These are phyloP conservation scores for Oscheius sp. DNA, from an alignment of 2,888 invertebrate genomes.

Conservation along the genomic window DNA sequence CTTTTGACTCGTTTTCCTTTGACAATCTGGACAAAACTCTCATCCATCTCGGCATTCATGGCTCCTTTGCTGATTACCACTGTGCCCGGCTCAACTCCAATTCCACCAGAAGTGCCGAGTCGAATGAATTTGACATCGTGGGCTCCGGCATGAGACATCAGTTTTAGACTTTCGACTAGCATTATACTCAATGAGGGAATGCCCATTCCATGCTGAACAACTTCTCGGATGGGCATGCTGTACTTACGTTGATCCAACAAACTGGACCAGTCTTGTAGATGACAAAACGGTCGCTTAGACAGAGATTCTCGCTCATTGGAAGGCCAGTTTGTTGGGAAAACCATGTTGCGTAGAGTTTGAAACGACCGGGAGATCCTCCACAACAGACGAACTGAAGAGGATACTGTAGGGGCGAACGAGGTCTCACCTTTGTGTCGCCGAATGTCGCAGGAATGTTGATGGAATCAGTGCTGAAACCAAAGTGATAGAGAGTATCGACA, in stretches of 20 bases:
- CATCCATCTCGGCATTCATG: slow-evolving; percentile 85
- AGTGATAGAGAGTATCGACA: slow-evolving; percentile 63
- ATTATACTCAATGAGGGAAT: slow-evolving; percentile 93
- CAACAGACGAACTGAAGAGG: slow-evolving; percentile 72
- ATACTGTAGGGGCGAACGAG: background rate
- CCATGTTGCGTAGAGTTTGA: slow-evolving; percentile 72
- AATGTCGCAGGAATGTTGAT: slow-evolving; percentile 53
- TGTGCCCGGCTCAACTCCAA: slow-evolving; percentile 77
- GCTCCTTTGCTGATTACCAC: slow-evolving; percentile 92
- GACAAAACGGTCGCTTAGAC: slow-evolving; percentile 71
- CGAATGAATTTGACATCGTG: slow-evolving; percentile 85
- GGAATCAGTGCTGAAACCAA: slow-evolving; percentile 57
- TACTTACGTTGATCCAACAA: slow-evolving; percentile 71
- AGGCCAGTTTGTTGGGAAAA: slow-evolving; percentile 66
- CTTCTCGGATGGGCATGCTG: background rate
- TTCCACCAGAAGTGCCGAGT: slow-evolving; percentile 81
- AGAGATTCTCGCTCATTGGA: slow-evolving; percentile 68
- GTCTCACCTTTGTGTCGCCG: slow-evolving; percentile 53
- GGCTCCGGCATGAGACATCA: slow-evolving; percentile 90
- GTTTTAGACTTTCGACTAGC: slow-evolving; percentile 92
- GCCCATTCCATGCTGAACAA: slow-evolving; percentile 93
- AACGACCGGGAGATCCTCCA: slow-evolving; percentile 72
- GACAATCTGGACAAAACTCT: slow-evolving; percentile 74
- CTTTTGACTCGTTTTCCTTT: slow-evolving; percentile 81
- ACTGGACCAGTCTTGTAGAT: slow-evolving; percentile 73